Conservation (phyloP, 2,888 invertebrate species). For the Scrobipalpa costella region DNA sequence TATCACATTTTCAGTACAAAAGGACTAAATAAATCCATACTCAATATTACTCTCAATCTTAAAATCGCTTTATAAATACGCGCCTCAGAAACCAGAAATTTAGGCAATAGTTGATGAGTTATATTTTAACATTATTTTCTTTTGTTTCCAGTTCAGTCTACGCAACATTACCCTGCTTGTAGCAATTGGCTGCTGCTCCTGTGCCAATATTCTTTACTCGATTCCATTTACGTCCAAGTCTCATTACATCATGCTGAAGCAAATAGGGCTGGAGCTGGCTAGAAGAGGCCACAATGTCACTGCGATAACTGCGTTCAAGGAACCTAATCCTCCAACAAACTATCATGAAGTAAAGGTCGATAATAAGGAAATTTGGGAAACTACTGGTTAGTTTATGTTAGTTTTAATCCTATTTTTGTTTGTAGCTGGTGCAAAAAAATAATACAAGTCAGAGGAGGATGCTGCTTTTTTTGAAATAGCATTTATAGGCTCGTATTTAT, state of each 20-base stretch:
- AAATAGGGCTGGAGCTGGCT: constrained; percentile 73
- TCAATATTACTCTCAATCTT: too few relatives aligned
- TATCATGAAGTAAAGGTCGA: constrained; percentile 65
- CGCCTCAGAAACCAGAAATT: too few relatives aligned
- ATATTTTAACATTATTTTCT: too few relatives aligned
- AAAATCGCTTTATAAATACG: too few relatives aligned
- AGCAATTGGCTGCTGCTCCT: constrained; percentile 37
- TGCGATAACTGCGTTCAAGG: constrained; percentile 64
- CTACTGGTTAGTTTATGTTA: constrained; percentile 52
- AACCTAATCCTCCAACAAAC: constrained; percentile 57
- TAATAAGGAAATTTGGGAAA: constrained; percentile 64
- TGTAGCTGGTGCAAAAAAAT: too few relatives aligned
- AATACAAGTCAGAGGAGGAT: too few relatives aligned
- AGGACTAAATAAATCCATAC: too few relatives aligned
- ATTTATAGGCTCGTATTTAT: too few relatives aligned
- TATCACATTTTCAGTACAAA: too few relatives aligned
- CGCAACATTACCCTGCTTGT: neutral
- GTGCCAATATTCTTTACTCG: constrained; percentile 69
- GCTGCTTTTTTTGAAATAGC: too few relatives aligned
- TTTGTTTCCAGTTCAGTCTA: neutral
- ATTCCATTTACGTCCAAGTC: constrained; percentile 74
- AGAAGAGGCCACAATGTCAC: constrained; percentile 78
- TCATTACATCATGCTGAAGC: constrained; percentile 69
- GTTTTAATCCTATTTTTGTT: too few relatives aligned
- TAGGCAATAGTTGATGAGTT: too few relatives aligned